These are phyloP conservation scores for Melanocharis versteri DNA, from an alignment of 2,113 vertebrate genomes.

Conservation along the genomic window DNA sequence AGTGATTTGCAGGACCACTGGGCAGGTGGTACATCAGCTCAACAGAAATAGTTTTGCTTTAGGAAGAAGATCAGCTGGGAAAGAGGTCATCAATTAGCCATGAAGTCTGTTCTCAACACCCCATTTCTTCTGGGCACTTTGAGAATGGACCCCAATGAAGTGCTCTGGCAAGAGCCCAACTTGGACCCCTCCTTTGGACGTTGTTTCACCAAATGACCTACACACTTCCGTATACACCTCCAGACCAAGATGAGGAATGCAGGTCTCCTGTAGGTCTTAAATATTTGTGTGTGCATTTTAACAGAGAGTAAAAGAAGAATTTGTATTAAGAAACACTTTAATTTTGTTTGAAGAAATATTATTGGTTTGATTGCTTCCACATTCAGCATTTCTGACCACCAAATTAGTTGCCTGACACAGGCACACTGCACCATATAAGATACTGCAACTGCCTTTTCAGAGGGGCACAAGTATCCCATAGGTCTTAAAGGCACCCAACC, in stretches of 20 bases:
- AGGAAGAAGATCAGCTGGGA: neutral
- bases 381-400: neutral
- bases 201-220: neutral
- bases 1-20: neutral
- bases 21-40: neutral
- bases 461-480: neutral
- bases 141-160: neutral
- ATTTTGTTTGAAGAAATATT: neutral
- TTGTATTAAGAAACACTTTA: neutral
- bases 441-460: neutral
- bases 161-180: neutral
- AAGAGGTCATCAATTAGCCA: neutral
- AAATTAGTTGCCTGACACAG: neutral
- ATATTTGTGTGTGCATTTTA: neutral
- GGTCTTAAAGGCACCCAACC: neutral
- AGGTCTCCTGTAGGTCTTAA: neutral
- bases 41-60: neutral
- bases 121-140: neutral
- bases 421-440: neutral
- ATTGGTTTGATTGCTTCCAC: neutral
- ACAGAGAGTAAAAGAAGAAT: neutral
- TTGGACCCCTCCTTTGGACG: accelerated
- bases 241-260: neutral
- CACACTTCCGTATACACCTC: neutral
- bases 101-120: neutral